Conservation (phyloP, 2,113 vertebrate genomes). For the Lynx canadensis region DNA sequence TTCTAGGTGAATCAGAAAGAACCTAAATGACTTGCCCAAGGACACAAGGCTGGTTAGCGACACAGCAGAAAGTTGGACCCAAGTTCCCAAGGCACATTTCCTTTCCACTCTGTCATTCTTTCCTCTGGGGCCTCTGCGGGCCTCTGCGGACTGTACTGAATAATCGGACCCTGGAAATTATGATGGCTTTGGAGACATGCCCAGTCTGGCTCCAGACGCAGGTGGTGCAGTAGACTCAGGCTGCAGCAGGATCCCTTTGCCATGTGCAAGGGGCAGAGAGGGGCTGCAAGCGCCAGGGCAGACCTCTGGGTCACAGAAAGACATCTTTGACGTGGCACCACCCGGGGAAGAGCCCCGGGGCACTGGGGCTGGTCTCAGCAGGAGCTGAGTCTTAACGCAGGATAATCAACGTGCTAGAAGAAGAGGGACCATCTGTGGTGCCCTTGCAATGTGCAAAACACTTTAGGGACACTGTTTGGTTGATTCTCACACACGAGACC, state of each 20-base stretch:
- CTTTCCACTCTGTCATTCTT: background rate
- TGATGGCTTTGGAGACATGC: background rate
- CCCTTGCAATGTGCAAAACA: background rate
- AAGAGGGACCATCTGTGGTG: background rate
- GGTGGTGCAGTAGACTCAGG: rapidly evolving
- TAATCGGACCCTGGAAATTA: background rate
- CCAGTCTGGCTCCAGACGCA: background rate
- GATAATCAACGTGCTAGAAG: background rate
- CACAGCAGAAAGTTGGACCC: background rate
- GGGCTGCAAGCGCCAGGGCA: background rate
- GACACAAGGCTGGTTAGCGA: background rate
- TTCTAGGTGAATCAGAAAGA: background rate
- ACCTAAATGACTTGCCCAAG: background rate
- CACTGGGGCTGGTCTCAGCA: rapidly evolving
- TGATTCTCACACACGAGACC: background rate
- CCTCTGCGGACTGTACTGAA: background rate
- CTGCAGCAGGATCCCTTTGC: background rate
- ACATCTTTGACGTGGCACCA: background rate
- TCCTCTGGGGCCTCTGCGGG: background rate
- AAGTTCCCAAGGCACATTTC: background rate
- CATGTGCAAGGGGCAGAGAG: background rate
- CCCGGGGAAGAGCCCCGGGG: background rate
- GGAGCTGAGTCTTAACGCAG: background rate
- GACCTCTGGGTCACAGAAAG: background rate
- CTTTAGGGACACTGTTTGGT: background rate